Evolutionary conservation across 2,113 vertebrate species (phyloP).

Genomic region (Silurus meridionalis): DNA sequence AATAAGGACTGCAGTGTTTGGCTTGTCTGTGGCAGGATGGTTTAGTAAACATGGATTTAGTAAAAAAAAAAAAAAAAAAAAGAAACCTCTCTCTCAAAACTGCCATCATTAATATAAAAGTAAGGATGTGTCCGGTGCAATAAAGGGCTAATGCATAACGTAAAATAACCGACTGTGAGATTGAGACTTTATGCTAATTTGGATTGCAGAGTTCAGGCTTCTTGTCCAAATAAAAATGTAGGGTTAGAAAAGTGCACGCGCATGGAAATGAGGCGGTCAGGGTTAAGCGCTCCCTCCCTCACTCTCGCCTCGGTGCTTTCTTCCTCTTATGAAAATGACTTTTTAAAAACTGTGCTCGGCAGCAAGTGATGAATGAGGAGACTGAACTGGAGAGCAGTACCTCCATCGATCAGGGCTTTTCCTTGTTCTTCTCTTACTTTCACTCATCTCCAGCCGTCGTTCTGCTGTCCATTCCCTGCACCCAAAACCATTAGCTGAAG

Average conservation of each 20-base stretch:
- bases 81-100: not conserved
- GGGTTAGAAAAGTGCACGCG: not conserved
- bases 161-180: not conserved
- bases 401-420: constrained; percentile 35
- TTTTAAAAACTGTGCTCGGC: constrained; percentile 53
- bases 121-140: not conserved
- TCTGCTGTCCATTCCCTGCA: constrained; percentile 5
- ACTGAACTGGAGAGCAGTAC: constrained; percentile 32
- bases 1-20: constrained; percentile 26
- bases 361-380: constrained; percentile 52
- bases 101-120: constrained; percentile 4
- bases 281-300: constrained; percentile 12
- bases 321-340: constrained; percentile 56
- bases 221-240: constrained; percentile 8
- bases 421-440: constrained; percentile 16
- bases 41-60: not conserved
- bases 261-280: not conserved
- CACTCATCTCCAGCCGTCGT: constrained; percentile 15
- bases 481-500: constrained; percentile 52
- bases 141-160: not conserved
- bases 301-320: constrained; percentile 9
- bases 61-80: not conserved
- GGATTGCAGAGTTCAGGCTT: not conserved
- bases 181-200: not conserved
- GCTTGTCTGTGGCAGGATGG: not conserved